Evolutionary conservation across 2,797 vertebrate species (phyloP).

Genomic region (Cryptoprocta ferox): DNA sequence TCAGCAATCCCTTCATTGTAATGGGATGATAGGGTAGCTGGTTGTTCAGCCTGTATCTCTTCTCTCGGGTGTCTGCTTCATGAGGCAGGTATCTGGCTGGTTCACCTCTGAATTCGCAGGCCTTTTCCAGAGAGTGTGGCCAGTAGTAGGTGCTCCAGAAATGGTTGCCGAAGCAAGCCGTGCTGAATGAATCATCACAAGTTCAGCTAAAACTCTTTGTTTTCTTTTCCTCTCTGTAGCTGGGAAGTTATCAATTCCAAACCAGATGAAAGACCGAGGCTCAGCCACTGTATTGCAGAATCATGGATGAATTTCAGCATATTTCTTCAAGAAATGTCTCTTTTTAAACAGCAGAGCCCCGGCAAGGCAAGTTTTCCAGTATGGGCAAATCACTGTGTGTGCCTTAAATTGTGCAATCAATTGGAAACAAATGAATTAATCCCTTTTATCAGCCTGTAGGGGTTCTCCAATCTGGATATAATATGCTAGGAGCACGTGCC

Average conservation of each 20-base stretch:
- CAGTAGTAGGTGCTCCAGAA: not conserved
- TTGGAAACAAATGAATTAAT: not conserved
- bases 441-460: not conserved
- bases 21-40: not conserved
- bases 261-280: slow-evolving; percentile 88
- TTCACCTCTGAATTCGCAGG: not conserved
- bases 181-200: not conserved
- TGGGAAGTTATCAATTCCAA: slow-evolving; percentile 93
- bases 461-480: not conserved
- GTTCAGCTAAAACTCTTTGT: not conserved
- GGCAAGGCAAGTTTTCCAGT: slow-evolving; percentile 92
- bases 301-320: slow-evolving; percentile 92
- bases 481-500: not conserved
- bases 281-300: slow-evolving; percentile 92
- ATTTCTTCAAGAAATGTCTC: slow-evolving; percentile 95
- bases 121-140: not conserved
- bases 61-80: not conserved
- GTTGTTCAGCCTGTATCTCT: not conserved
- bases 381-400: not conserved
- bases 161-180: not conserved
- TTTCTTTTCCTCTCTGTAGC: slow-evolving; percentile 85
- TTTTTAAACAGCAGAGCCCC: slow-evolving; percentile 97
- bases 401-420: not conserved
- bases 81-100: not conserved
- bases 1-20: not conserved